phyloP scores from a whole-genome alignment of 1,140 invertebrate genomes.

The Drosophila albomicans region DNA sequence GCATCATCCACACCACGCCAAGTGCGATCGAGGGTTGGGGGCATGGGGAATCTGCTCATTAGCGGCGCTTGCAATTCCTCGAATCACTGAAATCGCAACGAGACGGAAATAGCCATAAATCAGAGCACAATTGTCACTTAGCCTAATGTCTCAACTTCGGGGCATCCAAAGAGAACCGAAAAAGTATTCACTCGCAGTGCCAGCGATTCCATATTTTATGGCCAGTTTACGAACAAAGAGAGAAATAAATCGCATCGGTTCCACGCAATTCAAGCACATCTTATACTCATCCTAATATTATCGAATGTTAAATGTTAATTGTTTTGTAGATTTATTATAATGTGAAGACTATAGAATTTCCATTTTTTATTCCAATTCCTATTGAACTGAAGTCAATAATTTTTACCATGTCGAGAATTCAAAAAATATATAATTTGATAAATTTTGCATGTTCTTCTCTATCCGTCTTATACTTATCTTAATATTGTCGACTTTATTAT shows the following conservation, averaged over 20 bases:
- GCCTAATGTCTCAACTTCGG: constrained; percentile 64
- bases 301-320: too few relatives aligned
- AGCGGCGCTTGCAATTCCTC: constrained; percentile 83
- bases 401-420: too few relatives aligned
- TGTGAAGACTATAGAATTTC: too few relatives aligned
- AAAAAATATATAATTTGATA: too few relatives aligned
- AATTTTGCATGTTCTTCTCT: too few relatives aligned
- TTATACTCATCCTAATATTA: too few relatives aligned
- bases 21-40: background rate
- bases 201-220: background rate
- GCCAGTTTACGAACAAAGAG: background rate
- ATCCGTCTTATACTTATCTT: too few relatives aligned
- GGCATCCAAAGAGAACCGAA: too few relatives aligned
- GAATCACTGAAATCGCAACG: constrained; percentile 83
- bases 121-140: constrained; percentile 75
- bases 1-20: constrained; percentile 6
- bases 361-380: too few relatives aligned
- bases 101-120: constrained; percentile 84
- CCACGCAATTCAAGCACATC: background rate
- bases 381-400: too few relatives aligned
- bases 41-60: constrained; percentile 69
- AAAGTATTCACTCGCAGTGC: background rate
- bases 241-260: background rate
- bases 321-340: too few relatives aligned
- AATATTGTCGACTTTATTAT: too few relatives aligned